Base-by-base conservation (phyloP, 2,113 vertebrate species). In the Plectropomus leopardus region DNA sequence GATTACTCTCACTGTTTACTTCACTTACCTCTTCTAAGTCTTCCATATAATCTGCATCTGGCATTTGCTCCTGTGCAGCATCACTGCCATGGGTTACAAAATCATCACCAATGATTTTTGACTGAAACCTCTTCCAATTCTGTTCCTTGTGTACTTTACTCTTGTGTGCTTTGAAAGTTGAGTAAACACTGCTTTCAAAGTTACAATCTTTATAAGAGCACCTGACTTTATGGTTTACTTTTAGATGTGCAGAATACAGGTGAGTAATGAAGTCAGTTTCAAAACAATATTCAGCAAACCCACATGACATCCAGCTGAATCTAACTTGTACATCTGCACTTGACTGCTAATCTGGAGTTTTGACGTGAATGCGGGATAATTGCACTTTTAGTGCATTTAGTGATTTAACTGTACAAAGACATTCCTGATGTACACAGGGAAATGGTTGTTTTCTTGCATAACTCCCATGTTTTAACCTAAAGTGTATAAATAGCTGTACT, bases 111-210 rank as follows among this genome's bases (percentile, higher is more conserved):
- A 77, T 14, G 1, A 77, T 68, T 59, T 77, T 54, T 26, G 16
- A 14, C n/a, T 59, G 68, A 3, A 77, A 77, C n/a, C 1, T 48
- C 54, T 50, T 77, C 54, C 28, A 68, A 17, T 9, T 68, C 0
- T 68, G 13, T 14, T 51, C 40, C 0, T 23, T 58, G 2, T 77
- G 54, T 59, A 8, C 28, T 59, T 36, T 67, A 15, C 51, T 67
- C 8, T 68, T 68, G n/a, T 77, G 74, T 24, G 44, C 42, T 21
- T 68, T 77, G 44, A 77, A 50, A 2, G 24, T 76, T 17, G 60
- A 76, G 47, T 74, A 76, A 0, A 72, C 58, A 55, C 57, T 78
- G 54, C 32, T 71, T 45, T 78, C 32, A 71, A 69, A 68, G 8
- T 24, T 51, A 36, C 55, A 63, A n/a, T 40, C 55, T 63, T 51